Percentiles rank a stretch among this genome's conserved stretches.
phyloP scores from a whole-genome alignment of 2,113 vertebrate species.

The Rhegmatorhina hoffmannsi region DNA sequence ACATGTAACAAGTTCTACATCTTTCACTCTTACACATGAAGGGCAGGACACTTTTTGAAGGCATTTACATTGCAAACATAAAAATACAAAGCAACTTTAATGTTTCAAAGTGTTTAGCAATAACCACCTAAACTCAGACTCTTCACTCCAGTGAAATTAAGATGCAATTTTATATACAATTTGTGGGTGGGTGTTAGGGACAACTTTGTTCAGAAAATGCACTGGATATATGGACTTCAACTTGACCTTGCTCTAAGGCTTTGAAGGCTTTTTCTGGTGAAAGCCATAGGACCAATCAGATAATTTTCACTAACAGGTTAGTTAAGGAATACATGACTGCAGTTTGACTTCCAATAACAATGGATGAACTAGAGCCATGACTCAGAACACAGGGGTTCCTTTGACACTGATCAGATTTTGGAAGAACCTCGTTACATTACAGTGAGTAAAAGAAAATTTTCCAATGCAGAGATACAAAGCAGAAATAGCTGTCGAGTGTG shows the following conservation, averaged over 20 bases:
- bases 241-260: not conserved
- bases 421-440: not conserved
- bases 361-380: not conserved
- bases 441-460: not conserved
- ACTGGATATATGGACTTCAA: not conserved
- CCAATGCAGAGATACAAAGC: not conserved
- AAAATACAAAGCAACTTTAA: not conserved
- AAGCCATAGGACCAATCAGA: not conserved
- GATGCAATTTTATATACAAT: not conserved
- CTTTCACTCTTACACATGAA: not conserved
- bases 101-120: not conserved
- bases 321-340: not conserved
- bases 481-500: not conserved
- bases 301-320: not conserved
- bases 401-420: not conserved
- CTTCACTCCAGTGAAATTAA: not conserved
- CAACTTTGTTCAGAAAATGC: not conserved
- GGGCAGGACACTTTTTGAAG: not conserved
- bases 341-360: not conserved
- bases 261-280: not conserved
- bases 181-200: not conserved
- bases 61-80: not conserved
- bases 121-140: not conserved
- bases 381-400: not conserved
- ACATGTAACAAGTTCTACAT: not conserved